Conservation (phyloP, 1,140 invertebrate species). For the Caligus rogercresseyi region DNA sequence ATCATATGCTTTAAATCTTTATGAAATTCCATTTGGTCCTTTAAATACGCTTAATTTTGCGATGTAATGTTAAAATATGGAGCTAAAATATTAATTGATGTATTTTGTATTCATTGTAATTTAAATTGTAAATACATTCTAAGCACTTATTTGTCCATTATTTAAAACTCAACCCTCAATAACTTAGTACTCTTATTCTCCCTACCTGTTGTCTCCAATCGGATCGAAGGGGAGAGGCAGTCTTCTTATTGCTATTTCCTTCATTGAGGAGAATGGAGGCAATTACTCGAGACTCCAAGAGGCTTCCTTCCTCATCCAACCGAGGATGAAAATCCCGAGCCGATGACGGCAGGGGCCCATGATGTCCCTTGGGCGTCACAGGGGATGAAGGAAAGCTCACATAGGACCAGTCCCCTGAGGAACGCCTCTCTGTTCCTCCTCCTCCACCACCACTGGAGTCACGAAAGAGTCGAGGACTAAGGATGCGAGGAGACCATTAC, state of each 20-base stretch:
- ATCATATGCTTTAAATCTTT: too few species aligned
- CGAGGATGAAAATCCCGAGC: not conserved
- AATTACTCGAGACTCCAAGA: constrained; percentile 2
- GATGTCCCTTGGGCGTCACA: not conserved
- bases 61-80: too few species aligned
- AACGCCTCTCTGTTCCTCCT: not conserved
- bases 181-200: too few species aligned
- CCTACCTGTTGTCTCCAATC: too few species aligned
- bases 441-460: not conserved
- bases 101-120: too few species aligned
- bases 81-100: too few species aligned
- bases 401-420: constrained; percentile 4
- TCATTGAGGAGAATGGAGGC: constrained; percentile 5
- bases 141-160: too few species aligned
- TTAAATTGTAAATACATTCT: too few species aligned
- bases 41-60: too few species aligned
- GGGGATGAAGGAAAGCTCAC: constrained; percentile 7
- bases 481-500: not conserved
- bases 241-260: not conserved
- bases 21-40: too few species aligned
- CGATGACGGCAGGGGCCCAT: not conserved
- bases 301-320: not conserved
- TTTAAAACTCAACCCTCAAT: too few species aligned
- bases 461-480: not conserved
- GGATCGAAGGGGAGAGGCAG: not conserved